Evolutionary conservation across 2,113 vertebrate genomes (phyloP), one percentile per base, ranked within the genome.

Genomic region (Phaethornis superciliosus): DNA sequence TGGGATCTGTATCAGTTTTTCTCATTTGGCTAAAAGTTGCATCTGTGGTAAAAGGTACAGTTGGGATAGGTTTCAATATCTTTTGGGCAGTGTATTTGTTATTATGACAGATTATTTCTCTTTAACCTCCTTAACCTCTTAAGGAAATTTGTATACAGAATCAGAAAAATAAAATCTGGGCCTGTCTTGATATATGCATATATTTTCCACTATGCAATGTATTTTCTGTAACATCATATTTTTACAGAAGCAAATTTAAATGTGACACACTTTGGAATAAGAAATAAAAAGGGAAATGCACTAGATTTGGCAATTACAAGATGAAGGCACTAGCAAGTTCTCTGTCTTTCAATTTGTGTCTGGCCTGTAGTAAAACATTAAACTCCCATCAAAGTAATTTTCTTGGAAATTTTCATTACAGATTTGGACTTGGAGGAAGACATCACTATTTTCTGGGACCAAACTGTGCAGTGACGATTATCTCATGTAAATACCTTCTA

Each of bases 391-490:
- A 85, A 83, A 83, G 28, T 70, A 23, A 74, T 81, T 95, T 90
- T 54, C 46, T 17, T 90, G 68, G 82, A 95, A 93, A 88, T 90
- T 80, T 93, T 37, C 67, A 83, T 74, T 44, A 80, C 37, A 74
- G 59, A 51, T 90, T 72, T 81, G 26, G 42, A 51, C 86, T 77
- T 70, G 47, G 60, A 67, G 56, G 37, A 74, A 70, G 33, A 60
- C 74, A 85, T 6, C 46, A 78, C 46, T 33, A 37, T 77, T 91
- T 93, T 90, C 85, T 86, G 55, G 37, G 42, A 23, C 69, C 42
- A 75, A 51, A 85, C 7, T 72, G 32, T 67, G 27, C 46, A 59
- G 23, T 77, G 80, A 88, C 92, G 30, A 77, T 77, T 91, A 82
- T 76, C 81, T 93, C 75, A 69, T 69, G 58, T 27, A 71, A 96